Percentiles rank a stretch among this genome's conserved stretches.
Conservation (phyloP, 2,113 vertebrate genomes). For the Coptodon bakossiorum region DNA sequence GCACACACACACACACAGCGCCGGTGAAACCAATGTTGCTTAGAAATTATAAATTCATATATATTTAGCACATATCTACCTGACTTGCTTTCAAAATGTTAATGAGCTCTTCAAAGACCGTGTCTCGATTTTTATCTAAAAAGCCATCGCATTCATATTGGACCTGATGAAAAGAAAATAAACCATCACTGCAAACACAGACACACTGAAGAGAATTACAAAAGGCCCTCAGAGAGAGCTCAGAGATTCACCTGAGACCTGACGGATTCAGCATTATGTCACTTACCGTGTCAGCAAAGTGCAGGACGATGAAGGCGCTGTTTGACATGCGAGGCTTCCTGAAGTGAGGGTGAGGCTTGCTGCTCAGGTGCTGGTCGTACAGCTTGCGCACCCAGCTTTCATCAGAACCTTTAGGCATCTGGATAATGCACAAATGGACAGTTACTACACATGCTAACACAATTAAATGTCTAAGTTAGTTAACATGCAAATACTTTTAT, state of each 20-base stretch:
- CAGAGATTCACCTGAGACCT: neutral
- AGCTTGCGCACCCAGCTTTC: slow-evolving; percentile 77
- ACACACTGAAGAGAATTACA: neutral
- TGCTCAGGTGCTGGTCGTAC: slow-evolving; percentile 66
- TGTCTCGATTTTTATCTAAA: slow-evolving; percentile 77
- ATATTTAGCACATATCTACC: slow-evolving; percentile 33
- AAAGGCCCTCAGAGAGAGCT: neutral
- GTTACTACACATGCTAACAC: neutral
- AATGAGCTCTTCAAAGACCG: slow-evolving; percentile 74
- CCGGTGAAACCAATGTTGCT: neutral
- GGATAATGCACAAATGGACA: neutral
- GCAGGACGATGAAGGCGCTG: slow-evolving; percentile 70
- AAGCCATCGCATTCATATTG: slow-evolving; percentile 75
- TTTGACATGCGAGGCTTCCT: slow-evolving; percentile 71
- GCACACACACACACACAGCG: neutral
- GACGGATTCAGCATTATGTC: neutral
- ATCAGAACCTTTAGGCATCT: slow-evolving; percentile 80
- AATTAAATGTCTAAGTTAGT: neutral
- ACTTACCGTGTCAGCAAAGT: slow-evolving; percentile 75
- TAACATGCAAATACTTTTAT: neutral
- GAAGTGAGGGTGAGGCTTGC: slow-evolving; percentile 66
- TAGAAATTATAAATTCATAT: neutral
- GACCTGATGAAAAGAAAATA: slow-evolving; percentile 54
- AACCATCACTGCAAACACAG: neutral
- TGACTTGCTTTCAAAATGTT: slow-evolving; percentile 80